These are phyloP conservation scores for Diploscapter pachys DNA, from an alignment of 1,140 invertebrate genomes.

Conservation along the genomic window DNA sequence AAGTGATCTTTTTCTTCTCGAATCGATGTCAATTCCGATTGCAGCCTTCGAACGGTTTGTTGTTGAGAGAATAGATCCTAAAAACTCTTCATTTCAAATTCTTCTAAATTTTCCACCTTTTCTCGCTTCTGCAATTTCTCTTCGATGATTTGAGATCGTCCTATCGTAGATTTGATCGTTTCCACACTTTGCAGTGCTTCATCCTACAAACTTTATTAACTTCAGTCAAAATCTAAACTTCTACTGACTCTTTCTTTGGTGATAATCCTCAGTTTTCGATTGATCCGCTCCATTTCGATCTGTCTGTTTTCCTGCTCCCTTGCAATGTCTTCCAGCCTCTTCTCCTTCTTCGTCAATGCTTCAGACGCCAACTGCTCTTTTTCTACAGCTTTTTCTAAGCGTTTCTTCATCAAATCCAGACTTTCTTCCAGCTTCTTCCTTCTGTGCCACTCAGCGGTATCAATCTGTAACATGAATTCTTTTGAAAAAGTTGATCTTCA, in stretches of 20 bases:
- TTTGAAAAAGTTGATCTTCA: neutral
- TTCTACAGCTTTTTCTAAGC: slow-evolving; percentile 1
- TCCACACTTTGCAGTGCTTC: neutral
- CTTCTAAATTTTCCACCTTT: neutral
- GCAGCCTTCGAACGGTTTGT: too few relatives aligned
- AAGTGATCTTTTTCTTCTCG: too few relatives aligned
- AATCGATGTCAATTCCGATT: too few relatives aligned
- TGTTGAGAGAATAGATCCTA: too few relatives aligned
- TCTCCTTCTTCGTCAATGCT: slow-evolving; percentile 1
- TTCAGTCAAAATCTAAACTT: neutral
- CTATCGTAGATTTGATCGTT: neutral
- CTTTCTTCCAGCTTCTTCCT: slow-evolving; percentile 13
- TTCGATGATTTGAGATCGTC: slow-evolving; percentile 1
- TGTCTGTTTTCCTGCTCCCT: neutral
- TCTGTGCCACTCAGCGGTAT: slow-evolving; percentile 4
- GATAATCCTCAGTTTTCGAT: neutral
- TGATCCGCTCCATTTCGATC: slow-evolving; percentile 5
- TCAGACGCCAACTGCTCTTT: neutral
- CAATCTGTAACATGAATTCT: neutral
- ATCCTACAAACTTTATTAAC: neutral
- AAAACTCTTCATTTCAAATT: too few relatives aligned
- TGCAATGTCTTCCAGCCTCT: slow-evolving; percentile 14
- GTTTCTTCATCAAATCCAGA: neutral
- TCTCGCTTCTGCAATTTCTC: slow-evolving; percentile 3
- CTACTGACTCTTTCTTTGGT: neutral